Percentiles rank a stretch among this genome's conserved stretches.
These are phyloP conservation scores for Ophioninae sp. DNA, from an alignment of 2,888 invertebrate genomes.

Conservation along the genomic window DNA sequence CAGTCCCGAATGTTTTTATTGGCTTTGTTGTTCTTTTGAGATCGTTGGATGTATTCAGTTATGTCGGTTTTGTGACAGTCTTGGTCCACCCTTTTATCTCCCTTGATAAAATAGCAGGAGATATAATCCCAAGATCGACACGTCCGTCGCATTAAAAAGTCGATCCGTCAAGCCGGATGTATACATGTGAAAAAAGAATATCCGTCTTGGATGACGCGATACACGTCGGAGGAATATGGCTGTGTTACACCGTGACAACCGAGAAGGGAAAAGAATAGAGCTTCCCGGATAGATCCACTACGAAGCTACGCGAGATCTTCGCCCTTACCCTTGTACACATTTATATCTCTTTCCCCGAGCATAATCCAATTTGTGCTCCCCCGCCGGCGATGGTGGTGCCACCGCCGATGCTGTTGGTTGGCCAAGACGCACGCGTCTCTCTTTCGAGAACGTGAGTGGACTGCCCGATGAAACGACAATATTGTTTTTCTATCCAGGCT, in stretches of 20 bases:
- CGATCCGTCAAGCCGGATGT: conserved; percentile 76
- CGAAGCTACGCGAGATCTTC: conserved; percentile 53
- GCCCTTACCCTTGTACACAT: conserved; percentile 42
- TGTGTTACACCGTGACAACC: conserved; percentile 31
- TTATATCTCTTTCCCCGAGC: conserved; percentile 65
- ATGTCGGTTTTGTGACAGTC: neutral
- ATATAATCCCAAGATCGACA: conserved; percentile 65
- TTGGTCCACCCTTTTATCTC: neutral
- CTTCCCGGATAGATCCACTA: conserved; percentile 58
- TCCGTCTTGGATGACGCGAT: conserved; percentile 32
- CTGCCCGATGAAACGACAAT: conserved; percentile 78
- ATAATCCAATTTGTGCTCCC: conserved; percentile 80
- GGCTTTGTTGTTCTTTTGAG: conserved; percentile 50
- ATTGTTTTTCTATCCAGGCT: conserved; percentile 76
- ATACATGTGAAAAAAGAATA: conserved; percentile 65
- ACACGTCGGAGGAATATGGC: conserved; percentile 21
- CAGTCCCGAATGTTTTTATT: conserved; percentile 45
- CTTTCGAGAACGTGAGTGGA: conserved; percentile 78
- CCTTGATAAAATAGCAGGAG: conserved; percentile 24
- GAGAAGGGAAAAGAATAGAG: conserved; percentile 38
- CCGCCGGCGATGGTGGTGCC: conserved; percentile 59
- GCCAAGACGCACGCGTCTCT: conserved; percentile 74
- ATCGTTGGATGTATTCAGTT: conserved; percentile 38
- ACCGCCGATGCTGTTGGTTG: conserved; percentile 43
- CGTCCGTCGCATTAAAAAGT: conserved; percentile 76